Conservation (phyloP, 1,140 invertebrate genomes). For the Drosophila micromelanica region DNA sequence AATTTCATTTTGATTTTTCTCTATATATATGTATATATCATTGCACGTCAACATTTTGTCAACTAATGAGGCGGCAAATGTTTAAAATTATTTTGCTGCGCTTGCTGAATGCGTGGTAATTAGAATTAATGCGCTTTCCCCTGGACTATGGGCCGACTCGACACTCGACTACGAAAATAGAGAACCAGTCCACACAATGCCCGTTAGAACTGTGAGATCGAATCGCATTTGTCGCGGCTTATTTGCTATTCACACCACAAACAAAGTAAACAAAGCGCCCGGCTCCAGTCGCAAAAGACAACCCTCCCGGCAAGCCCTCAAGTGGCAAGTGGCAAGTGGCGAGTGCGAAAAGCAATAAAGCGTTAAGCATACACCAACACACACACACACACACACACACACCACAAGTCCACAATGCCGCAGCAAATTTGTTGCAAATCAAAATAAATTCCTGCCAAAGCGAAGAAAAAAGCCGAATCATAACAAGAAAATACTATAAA, state of each 20-base stretch:
- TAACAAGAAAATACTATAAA: slow-evolving; percentile 14
- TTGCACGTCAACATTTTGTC: slow-evolving; percentile 39
- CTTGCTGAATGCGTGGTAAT: slow-evolving; percentile 60
- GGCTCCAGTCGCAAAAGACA: slow-evolving; percentile 38
- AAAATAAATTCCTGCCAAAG: slow-evolving; percentile 73
- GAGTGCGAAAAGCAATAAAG: slow-evolving; percentile 78
- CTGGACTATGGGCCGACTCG: slow-evolving; percentile 1
- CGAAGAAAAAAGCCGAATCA: slow-evolving; percentile 47
- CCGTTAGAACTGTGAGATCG: slow-evolving; percentile 25
- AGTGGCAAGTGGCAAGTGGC: slow-evolving; percentile 53
- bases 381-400: slow-evolving; percentile 42
- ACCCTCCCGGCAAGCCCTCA: slow-evolving; percentile 50
- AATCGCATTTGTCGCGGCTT: slow-evolving; percentile 65
- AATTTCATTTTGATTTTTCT: slow-evolving; percentile 14
- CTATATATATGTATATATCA: too few species aligned
- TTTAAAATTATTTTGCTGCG: slow-evolving; percentile 60
- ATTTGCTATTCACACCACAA: slow-evolving; percentile 81
- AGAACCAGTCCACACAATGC: background rate
- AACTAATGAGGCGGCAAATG: slow-evolving; percentile 75
- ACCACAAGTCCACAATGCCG: slow-evolving; percentile 52
- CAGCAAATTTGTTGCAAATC: slow-evolving; percentile 79
- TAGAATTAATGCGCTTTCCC: slow-evolving; percentile 48
- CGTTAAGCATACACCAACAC: slow-evolving; percentile 45
- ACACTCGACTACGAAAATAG: slow-evolving; percentile 43
- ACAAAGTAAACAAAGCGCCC: slow-evolving; percentile 74